A percentile compares a stretch with the other conserved stretches of the same genome.
Conservation (phyloP, 2,888 invertebrate species). For the Drosophila pegasa region DNA sequence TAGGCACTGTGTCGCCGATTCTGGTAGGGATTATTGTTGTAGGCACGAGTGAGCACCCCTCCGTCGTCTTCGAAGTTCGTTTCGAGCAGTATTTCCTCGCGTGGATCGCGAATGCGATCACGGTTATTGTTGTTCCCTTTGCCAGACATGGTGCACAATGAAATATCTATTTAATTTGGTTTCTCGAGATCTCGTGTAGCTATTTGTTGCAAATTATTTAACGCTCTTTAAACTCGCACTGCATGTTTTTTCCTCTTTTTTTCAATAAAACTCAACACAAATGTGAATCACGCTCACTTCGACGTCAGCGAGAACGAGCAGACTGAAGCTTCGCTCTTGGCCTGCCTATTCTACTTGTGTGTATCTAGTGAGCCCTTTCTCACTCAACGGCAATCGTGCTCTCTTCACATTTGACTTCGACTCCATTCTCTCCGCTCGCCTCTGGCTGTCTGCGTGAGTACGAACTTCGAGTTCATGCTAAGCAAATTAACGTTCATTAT, state of each 20-base stretch:
- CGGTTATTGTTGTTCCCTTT: slow-evolving; percentile 77
- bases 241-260: slow-evolving; percentile 30
- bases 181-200: slow-evolving; percentile 23
- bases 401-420: slow-evolving; percentile 16
- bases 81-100: slow-evolving; percentile 85
- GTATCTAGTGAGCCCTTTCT: slow-evolving; percentile 54
- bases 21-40: slow-evolving; percentile 82
- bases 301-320: slow-evolving; percentile 30
- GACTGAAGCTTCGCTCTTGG: slow-evolving; percentile 30
- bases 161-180: slow-evolving; percentile 32
- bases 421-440: slow-evolving; percentile 20
- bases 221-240: slow-evolving; percentile 27
- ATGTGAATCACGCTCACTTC: slow-evolving; percentile 46
- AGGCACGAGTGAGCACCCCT: slow-evolving; percentile 84
- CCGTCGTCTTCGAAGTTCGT: slow-evolving; percentile 85
- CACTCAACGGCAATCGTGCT: slow-evolving; percentile 26
- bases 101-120: slow-evolving; percentile 84
- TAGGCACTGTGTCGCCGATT: slow-evolving; percentile 80
- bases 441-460: not conserved
- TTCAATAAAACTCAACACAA: slow-evolving; percentile 32
- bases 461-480: slow-evolving; percentile 9
- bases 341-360: slow-evolving; percentile 16
- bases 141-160: slow-evolving; percentile 67
- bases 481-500: slow-evolving; percentile 22
- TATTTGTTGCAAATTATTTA: slow-evolving; percentile 16